phyloP scores from a whole-genome alignment of 2,888 invertebrate genomes.

The Cephonodes hylas region DNA sequence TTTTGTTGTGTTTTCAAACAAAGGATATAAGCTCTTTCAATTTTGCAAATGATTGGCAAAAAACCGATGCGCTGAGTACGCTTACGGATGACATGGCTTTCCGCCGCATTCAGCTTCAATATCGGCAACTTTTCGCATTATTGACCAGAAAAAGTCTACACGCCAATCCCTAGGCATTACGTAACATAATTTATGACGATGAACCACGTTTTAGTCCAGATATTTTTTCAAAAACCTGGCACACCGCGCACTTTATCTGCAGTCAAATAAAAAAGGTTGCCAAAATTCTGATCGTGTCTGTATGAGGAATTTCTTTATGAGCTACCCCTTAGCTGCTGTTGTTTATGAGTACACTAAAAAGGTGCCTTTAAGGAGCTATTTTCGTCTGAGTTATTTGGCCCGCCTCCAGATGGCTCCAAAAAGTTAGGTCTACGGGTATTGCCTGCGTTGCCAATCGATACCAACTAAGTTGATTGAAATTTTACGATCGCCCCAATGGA shows the following conservation, averaged over 20 bases:
- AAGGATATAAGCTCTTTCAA: no score
- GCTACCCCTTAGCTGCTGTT: neutral
- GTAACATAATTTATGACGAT: neutral
- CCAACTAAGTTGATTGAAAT: conserved; percentile 1
- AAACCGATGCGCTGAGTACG: no score
- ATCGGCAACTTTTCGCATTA: no score
- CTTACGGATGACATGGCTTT: no score
- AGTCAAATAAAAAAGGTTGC: neutral
- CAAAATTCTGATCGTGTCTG: neutral
- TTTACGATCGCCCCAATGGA: conserved; percentile 2
- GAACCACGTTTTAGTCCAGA: neutral
- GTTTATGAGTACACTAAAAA: neutral
- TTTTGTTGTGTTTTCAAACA: no score
- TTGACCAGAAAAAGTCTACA: no score
- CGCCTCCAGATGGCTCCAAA: conserved; percentile 9
- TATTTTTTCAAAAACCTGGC: neutral
- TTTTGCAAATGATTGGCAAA: no score
- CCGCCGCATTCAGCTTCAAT: no score
- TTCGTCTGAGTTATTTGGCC: conserved; percentile 3
- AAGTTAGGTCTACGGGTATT: neutral
- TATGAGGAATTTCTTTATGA: neutral
- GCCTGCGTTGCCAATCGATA: conserved; percentile 6
- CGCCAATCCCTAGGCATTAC: no score
- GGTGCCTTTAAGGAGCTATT: neutral
- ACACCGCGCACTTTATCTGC: neutral